These are phyloP conservation scores for Drosophila miranda DNA, from an alignment of 1,140 invertebrate genomes.

Conservation along the genomic window DNA sequence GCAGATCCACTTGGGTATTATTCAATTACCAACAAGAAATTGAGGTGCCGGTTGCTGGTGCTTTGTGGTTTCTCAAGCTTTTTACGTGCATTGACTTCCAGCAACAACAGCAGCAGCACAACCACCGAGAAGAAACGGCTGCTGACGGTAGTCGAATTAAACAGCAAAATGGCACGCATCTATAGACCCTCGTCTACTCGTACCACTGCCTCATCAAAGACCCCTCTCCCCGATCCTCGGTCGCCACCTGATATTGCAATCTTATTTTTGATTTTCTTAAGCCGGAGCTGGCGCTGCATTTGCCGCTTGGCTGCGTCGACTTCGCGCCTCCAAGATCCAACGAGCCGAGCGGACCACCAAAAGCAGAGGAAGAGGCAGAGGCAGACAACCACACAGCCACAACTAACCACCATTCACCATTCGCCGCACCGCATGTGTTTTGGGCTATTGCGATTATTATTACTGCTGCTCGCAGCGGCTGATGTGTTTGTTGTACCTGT, in stretches of 20 bases:
- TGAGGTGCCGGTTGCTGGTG: conserved; percentile 32
- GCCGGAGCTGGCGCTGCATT: conserved; percentile 56
- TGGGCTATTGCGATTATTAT: conserved; percentile 76
- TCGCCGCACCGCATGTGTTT: conserved; percentile 65
- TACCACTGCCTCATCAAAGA: neutral
- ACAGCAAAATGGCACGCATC: conserved; percentile 76
- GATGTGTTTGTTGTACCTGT: conserved; percentile 3
- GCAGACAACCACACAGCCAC: conserved; percentile 15
- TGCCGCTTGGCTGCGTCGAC: conserved; percentile 72
- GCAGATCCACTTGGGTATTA: conserved; percentile 54
- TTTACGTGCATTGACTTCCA: conserved; percentile 61
- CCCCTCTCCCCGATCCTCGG: neutral
- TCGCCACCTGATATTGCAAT: conserved; percentile 49
- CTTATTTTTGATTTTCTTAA: conserved; percentile 23
- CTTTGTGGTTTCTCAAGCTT: conserved; percentile 56
- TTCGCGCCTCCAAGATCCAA: conserved; percentile 69
- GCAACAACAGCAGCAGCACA: conserved; percentile 22
- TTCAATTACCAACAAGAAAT: conserved; percentile 65
- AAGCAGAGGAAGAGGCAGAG: neutral
- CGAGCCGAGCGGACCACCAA: conserved; percentile 41
- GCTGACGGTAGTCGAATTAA: conserved; percentile 75
- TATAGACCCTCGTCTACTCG: conserved; percentile 39
- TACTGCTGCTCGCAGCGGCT: conserved; percentile 21
- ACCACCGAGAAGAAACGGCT: conserved; percentile 38
- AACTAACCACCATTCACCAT: conserved; percentile 64